Evolutionary conservation across 2,888 invertebrate genomes (phyloP), one percentile per base, ranked within the genome.

Genomic region (Carcina quercana): DNA sequence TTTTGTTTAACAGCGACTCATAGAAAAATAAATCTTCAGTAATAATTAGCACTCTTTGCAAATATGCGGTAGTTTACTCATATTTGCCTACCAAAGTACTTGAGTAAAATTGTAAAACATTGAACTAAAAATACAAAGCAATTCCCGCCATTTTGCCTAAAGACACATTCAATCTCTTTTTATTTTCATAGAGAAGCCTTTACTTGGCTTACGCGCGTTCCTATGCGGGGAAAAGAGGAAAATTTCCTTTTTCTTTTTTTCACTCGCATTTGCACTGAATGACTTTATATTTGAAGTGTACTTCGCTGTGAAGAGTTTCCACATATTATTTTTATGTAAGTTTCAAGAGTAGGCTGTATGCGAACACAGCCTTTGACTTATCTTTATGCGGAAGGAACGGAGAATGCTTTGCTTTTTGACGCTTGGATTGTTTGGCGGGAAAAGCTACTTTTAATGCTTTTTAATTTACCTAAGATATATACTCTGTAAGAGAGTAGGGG

Each of bases 271-370:
- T 30, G 15, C 30, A 20, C 11, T 30, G 30, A 35, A 35, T 35
- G 35, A 35, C 35, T 35, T 35, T 30, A 35, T 30, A 30, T 30
- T 30, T 35, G 13, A 12, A 35, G 30, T 13, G 27, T 27, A 19
- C 35, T 35, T 11, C n/a, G 10, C 29, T 15, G 5, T 22, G 22
- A 13, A 30, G 22, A 6, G 21, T 8, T 27, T 30, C 22, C 27
- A 13, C 25, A 30, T 35, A 27, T 35, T 34, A 35, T 35, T 35
- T 35, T 27, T 35, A 27, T 28, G 22, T 12, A 20, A 31, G 35
- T 27, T 35, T 35, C 30, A 22, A 34, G 13, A 30, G 30, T 5
- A 33, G 33, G 29, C 29, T 15, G 29, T 25, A 30, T 19, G 33
- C 25, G 28, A 22, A 11, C 14, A 15, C 11, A 21, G 28, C 28